phyloP scores from a whole-genome alignment of 2,888 invertebrate species.

The Dastarcus helophoroides region DNA sequence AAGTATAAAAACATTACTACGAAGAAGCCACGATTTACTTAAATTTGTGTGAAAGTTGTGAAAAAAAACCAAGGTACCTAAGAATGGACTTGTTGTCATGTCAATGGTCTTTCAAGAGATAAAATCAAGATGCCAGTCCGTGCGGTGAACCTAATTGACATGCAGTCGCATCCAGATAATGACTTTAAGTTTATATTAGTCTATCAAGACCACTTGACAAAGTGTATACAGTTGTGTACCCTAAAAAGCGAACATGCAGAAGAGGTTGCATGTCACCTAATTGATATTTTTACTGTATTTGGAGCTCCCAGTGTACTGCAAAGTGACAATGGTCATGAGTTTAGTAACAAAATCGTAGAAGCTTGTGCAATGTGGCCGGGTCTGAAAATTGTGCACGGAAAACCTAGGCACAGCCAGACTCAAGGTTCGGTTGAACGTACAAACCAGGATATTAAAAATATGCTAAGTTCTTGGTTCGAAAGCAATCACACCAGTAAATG shows the following conservation, averaged over 20 bases:
- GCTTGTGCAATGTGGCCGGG: slow-evolving; percentile 14
- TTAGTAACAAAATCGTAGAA: slow-evolving; percentile 22
- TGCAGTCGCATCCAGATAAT: slow-evolving; percentile 26
- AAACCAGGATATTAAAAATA: slow-evolving; percentile 30
- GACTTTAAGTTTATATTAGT: slow-evolving; percentile 28
- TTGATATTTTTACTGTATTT: slow-evolving; percentile 29
- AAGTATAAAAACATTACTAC: too few relatives aligned
- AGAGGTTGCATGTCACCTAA: slow-evolving; percentile 25
- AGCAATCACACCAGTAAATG: slow-evolving; percentile 27
- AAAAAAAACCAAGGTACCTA: too few relatives aligned
- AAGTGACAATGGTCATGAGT: slow-evolving; percentile 27
- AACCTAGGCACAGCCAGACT: slow-evolving; percentile 25
- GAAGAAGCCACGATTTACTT: too few relatives aligned
- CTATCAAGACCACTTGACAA: slow-evolving; percentile 30
- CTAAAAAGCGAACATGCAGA: slow-evolving; percentile 24
- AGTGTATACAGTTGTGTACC: slow-evolving; percentile 27
- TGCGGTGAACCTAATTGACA: slow-evolving; percentile 31
- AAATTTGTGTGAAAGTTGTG: too few relatives aligned
- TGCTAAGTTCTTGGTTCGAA: slow-evolving; percentile 28
- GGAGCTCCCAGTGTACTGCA: slow-evolving; percentile 29
- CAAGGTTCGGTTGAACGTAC: slow-evolving; percentile 29
- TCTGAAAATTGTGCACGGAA: slow-evolving; percentile 30
- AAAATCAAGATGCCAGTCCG: too few relatives aligned
- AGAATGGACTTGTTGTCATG: too few relatives aligned
- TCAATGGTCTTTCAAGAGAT: too few relatives aligned